Evolutionary conservation across 2,888 invertebrate genomes (phyloP).

Genomic region (Anoncus sp.): DNA sequence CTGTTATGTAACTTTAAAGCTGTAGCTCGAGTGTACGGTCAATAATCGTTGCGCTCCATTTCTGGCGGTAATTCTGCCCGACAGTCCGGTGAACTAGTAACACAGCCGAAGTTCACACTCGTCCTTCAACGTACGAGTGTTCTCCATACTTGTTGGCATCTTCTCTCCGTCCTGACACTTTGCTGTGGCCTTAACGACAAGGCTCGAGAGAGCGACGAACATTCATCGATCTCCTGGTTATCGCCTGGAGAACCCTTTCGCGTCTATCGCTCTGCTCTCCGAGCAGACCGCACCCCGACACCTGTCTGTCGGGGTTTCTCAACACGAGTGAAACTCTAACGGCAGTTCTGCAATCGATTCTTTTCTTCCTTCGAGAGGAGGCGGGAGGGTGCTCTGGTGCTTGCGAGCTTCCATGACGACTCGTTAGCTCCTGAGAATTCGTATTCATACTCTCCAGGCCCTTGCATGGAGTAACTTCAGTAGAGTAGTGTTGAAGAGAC

Average conservation of each 20-base stretch:
- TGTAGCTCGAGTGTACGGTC: conserved; percentile 4
- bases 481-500: not conserved
- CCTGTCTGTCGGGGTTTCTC: not conserved
- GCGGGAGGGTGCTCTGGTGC: not conserved
- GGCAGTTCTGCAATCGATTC: conserved; percentile 16
- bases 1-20: not conserved
- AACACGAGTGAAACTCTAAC: conserved; percentile 18
- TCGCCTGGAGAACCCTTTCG: conserved; percentile 13
- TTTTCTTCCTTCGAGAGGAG: not conserved
- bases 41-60: conserved; percentile 23
- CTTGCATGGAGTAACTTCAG: not conserved
- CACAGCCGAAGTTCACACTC: conserved; percentile 2
- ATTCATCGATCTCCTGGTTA: conserved; percentile 44
- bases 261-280: not conserved
- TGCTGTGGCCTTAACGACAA: not conserved
- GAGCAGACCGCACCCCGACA: not conserved
- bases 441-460: conserved; percentile 3
- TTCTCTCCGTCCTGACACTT: not conserved
- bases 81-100: conserved; percentile 1
- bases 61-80: conserved; percentile 11
- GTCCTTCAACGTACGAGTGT: conserved; percentile 16
- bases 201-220: conserved; percentile 28
- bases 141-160: conserved; percentile 6
- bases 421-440: conserved; percentile 11
- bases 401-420: conserved; percentile 11